Evolutionary conservation across 92 coral and sea anemone species (phyloP).

Genomic region (Actinostola sp.): DNA sequence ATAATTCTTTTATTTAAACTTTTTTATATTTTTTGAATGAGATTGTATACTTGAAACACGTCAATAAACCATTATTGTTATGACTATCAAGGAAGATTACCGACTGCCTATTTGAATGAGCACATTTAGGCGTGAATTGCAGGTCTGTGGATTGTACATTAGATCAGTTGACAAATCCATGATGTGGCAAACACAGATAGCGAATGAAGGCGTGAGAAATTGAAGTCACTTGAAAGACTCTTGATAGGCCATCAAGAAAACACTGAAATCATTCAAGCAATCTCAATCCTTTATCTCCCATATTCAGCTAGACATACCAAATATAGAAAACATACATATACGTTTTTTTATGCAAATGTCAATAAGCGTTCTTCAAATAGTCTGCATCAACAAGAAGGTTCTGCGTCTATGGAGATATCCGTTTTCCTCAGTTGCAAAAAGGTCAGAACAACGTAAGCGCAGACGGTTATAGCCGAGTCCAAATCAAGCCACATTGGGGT

Average conservation of each 20-base stretch:
- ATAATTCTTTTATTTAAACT: too few relatives aligned
- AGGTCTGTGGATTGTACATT: too few relatives aligned
- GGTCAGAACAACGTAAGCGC: slow-evolving; percentile 11
- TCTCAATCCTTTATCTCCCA: slow-evolving; percentile 3
- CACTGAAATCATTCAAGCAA: neutral
- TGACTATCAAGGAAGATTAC: too few relatives aligned
- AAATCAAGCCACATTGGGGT: neutral
- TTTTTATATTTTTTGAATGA: too few relatives aligned
- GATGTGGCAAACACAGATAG: slow-evolving; percentile 2
- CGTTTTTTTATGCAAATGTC: neutral
- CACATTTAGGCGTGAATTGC: too few relatives aligned
- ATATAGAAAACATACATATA: slow-evolving; percentile 5
- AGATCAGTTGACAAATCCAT: slow-evolving; percentile 14
- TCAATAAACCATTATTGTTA: too few relatives aligned
- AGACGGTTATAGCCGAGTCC: neutral
- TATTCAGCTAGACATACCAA: neutral
- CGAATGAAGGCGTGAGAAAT: slow-evolving; percentile 14
- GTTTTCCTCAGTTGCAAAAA: slow-evolving; percentile 1
- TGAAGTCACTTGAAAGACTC: too few relatives aligned
- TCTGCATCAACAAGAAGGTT: too few relatives aligned
- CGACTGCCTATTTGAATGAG: too few relatives aligned
- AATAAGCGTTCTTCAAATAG: neutral
- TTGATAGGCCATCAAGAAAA: neutral
- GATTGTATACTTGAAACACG: too few relatives aligned
- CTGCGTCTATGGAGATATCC: neutral